Conservation (phyloP, 1,140 invertebrate species). For the Scaptomyza montana region DNA sequence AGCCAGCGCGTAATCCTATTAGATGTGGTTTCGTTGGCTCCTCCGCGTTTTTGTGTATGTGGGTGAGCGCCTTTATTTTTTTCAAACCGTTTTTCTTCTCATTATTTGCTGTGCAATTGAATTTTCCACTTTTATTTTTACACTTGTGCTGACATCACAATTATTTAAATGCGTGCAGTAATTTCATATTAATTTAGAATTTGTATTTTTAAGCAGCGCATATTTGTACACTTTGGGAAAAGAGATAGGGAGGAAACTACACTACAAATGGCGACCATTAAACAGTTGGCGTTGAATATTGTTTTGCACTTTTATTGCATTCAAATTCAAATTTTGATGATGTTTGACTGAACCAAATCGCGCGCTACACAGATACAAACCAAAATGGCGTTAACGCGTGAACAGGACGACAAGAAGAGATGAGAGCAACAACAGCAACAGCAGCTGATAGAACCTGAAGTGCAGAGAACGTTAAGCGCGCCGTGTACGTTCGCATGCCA, state of each 20-base stretch:
- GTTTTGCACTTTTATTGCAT: conserved; percentile 77
- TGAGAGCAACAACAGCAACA: conserved; percentile 1
- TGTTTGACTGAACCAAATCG: conserved; percentile 29
- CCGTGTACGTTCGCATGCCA: conserved; percentile 72
- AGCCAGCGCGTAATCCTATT: conserved; percentile 43
- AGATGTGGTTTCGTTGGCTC: conserved; percentile 37
- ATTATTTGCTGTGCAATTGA: conserved; percentile 37
- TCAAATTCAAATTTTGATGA: conserved; percentile 71
- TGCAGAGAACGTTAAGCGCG: conserved; percentile 34
- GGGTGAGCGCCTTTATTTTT: neutral
- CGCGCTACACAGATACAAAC: conserved; percentile 14
- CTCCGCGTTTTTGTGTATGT: conserved; percentile 1
- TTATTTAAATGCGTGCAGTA: conserved; percentile 79
- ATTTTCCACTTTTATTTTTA: conserved; percentile 49
- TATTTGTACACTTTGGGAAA: conserved; percentile 52
- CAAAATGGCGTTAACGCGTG: conserved; percentile 21
- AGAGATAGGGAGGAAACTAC: neutral
- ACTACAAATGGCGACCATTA: conserved; percentile 33
- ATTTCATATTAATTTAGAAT: conserved; percentile 75
- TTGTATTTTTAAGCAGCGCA: conserved; percentile 63
- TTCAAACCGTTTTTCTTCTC: conserved; percentile 11
- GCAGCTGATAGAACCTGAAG: neutral
- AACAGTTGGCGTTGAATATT: conserved; percentile 60
- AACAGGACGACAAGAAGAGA: neutral
- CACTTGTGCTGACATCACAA: conserved; percentile 60